Percentiles rank a stretch among this genome's conserved stretches.
These are phyloP conservation scores for Embiotoca jacksoni DNA, from an alignment of 2,113 vertebrate genomes.

Conservation along the genomic window DNA sequence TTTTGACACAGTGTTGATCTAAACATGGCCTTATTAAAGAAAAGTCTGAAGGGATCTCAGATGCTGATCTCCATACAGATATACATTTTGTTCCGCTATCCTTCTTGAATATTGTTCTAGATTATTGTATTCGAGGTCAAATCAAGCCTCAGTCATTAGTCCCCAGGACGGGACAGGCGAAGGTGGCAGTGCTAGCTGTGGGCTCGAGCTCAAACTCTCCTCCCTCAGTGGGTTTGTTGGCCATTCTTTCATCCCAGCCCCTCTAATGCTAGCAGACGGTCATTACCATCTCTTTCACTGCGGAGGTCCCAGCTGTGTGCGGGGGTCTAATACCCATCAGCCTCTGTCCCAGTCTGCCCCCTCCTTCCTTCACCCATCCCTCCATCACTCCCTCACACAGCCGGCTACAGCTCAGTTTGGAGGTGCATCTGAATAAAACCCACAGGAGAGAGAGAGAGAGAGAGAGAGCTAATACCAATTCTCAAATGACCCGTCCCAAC, in stretches of 20 bases:
- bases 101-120: background rate
- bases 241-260: constrained; percentile 62
- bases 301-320: constrained; percentile 64
- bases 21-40: background rate
- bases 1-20: background rate
- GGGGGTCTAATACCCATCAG: constrained; percentile 55
- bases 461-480: constrained; percentile 63
- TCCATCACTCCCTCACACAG: constrained; percentile 34
- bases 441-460: constrained; percentile 26
- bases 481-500: constrained; percentile 65
- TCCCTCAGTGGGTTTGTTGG: constrained; percentile 43
- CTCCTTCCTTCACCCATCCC: constrained; percentile 12
- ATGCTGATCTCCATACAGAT: no score
- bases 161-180: background rate
- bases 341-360: constrained; percentile 57
- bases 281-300: constrained; percentile 77
- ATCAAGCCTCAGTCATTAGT: constrained; percentile 8
- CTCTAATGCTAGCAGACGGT: constrained; percentile 64
- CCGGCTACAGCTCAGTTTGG: constrained; percentile 25
- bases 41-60: background rate
- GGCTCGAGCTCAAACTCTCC: constrained; percentile 16
- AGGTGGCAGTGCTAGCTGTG: background rate
- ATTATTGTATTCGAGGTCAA: constrained; percentile 9
- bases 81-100: background rate
- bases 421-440: constrained; percentile 52